A percentile compares a stretch with the other conserved stretches of the same genome.
These are phyloP conservation scores for Zele albiditarsus DNA, from an alignment of 2,888 invertebrate species.

Conservation along the genomic window DNA sequence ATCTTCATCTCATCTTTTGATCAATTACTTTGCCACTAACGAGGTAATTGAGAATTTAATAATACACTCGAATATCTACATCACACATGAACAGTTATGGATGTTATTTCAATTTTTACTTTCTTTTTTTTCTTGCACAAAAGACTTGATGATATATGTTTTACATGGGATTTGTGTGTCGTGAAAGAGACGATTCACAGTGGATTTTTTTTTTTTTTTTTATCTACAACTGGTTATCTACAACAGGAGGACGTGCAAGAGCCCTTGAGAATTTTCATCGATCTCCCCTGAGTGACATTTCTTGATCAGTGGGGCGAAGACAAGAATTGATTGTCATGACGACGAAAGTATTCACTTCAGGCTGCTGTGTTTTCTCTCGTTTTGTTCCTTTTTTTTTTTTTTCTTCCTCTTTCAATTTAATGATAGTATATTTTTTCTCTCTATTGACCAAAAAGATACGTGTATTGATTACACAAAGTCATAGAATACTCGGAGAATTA, in stretches of 20 bases:
- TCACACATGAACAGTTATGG: not conserved
- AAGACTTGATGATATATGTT: not conserved
- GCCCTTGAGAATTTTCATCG: constrained; percentile 8
- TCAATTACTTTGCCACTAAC: not conserved
- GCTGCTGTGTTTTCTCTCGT: not conserved
- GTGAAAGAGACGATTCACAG: not conserved
- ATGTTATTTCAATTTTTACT: not conserved
- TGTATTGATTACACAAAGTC: not conserved
- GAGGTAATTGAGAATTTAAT: not conserved
- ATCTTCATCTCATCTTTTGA: constrained; percentile 1
- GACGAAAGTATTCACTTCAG: not conserved
- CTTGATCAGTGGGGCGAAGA: constrained; percentile 9
- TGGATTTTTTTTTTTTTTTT: not conserved
- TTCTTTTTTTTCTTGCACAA: not conserved
- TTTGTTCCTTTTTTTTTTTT: too few species aligned
- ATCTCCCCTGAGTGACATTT: not conserved
- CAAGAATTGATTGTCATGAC: constrained; percentile 10
- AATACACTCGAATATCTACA: not conserved
- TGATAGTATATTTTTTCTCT: not conserved
- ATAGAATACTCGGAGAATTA: not conserved
- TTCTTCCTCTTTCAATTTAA: not conserved
- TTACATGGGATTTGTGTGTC: not conserved
- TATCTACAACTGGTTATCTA: not conserved
- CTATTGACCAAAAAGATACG: not conserved
- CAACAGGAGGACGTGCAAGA: not conserved